These are phyloP conservation scores for Panorpa germanica DNA, from an alignment of 2,888 invertebrate genomes.

Conservation along the genomic window DNA sequence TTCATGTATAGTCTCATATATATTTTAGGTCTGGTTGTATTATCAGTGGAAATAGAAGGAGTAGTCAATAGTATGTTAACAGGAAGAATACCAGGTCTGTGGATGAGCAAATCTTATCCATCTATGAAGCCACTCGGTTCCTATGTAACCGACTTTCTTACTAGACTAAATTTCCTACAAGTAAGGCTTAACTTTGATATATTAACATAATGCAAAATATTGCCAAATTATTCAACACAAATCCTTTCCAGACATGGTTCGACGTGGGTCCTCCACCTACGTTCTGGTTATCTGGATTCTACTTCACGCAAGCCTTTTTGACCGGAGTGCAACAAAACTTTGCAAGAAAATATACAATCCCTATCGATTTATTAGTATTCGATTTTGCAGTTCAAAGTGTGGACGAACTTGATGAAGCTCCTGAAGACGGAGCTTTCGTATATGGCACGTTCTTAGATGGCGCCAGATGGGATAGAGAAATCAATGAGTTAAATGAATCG, in stretches of 20 bases:
- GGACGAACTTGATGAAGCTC: constrained; percentile 27
- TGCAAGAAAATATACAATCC: constrained; percentile 78
- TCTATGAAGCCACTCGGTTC: constrained; percentile 79
- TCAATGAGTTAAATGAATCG: constrained; percentile 54
- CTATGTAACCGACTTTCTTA: constrained; percentile 72
- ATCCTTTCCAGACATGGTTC: constrained; percentile 81
- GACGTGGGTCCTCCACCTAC: constrained; percentile 58
- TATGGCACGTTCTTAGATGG: constrained; percentile 74
- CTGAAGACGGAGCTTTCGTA: constrained; percentile 57
- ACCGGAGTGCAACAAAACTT: constrained; percentile 88
- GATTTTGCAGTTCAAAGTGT: constrained; percentile 59
- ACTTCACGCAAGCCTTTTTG: constrained; percentile 87
- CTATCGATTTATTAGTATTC: constrained; percentile 72
- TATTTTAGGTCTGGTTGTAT: constrained; percentile 57
- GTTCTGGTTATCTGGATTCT: constrained; percentile 89
- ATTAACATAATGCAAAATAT: too few relatives aligned
- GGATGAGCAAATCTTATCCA: constrained; percentile 78
- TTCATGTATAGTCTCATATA: too few relatives aligned
- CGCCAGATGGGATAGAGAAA: constrained; percentile 62
- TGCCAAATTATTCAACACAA: too few relatives aligned
- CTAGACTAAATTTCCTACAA: constrained; percentile 66
- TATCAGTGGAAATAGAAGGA: constrained; percentile 72
- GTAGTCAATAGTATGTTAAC: constrained; percentile 67
- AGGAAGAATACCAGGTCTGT: constrained; percentile 65
- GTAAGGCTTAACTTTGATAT: constrained; percentile 33